Conservation (phyloP, 2,113 vertebrate species). For the Platycercus adscitus region DNA sequence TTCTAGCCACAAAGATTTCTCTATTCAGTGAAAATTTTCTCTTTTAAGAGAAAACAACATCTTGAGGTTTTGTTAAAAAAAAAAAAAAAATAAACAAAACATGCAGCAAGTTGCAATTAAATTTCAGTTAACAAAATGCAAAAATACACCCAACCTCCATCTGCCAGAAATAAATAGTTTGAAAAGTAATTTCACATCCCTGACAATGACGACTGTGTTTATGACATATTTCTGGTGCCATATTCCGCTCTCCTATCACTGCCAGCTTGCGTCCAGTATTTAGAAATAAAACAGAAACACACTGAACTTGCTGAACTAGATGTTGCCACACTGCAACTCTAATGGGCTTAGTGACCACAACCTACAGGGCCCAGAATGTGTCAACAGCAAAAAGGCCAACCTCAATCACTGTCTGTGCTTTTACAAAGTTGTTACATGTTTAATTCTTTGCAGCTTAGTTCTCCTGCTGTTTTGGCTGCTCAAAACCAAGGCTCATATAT, state of each 20-base stretch:
- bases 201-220: constrained; percentile 74
- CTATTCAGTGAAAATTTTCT: not conserved
- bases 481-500: constrained; percentile 62
- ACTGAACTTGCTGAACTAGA: constrained; percentile 73
- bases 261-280: constrained; percentile 59
- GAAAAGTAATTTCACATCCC: constrained; percentile 64
- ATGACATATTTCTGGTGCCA: constrained; percentile 59
- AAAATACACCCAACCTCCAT: constrained; percentile 46
- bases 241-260: constrained; percentile 44
- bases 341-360: constrained; percentile 81
- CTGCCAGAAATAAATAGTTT: constrained; percentile 71
- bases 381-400: constrained; percentile 76
- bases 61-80: not conserved
- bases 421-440: constrained; percentile 74
- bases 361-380: constrained; percentile 73
- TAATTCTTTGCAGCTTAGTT: constrained; percentile 78
- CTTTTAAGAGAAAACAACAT: constrained; percentile 42
- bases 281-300: constrained; percentile 80
- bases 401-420: constrained; percentile 74
- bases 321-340: constrained; percentile 75
- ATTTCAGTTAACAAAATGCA: constrained; percentile 56
- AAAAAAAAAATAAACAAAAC: constrained; percentile 35
- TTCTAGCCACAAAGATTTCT: constrained; percentile 3
- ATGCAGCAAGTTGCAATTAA: constrained; percentile 57
- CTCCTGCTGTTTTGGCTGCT: constrained; percentile 73